Evolutionary conservation across 2,888 invertebrate species (phyloP).

Genomic region (Physocephala rufipes): DNA sequence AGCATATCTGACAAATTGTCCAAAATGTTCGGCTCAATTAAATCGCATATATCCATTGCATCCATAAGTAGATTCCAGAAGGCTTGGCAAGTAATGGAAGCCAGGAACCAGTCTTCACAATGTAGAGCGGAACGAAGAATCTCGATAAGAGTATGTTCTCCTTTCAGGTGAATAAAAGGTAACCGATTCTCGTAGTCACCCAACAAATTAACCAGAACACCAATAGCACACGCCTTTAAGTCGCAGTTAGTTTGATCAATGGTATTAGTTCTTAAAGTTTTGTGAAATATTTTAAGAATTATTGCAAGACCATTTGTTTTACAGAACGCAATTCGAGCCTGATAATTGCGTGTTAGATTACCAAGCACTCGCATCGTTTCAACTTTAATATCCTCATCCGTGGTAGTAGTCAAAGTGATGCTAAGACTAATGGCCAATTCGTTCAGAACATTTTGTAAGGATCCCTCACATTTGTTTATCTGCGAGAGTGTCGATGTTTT

Average conservation of each 20-base stretch:
- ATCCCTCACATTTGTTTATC: slow-evolving; percentile 49
- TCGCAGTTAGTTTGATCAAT: slow-evolving; percentile 69
- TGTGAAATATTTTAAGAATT: slow-evolving; percentile 64
- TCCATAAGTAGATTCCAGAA: slow-evolving; percentile 77
- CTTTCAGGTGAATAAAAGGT: slow-evolving; percentile 68
- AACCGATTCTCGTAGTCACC: slow-evolving; percentile 70
- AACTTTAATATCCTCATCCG: slow-evolving; percentile 63
- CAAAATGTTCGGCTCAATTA: slow-evolving; percentile 66
- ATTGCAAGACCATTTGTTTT: slow-evolving; percentile 73
- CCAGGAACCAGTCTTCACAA: slow-evolving; percentile 75
- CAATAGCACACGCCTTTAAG: slow-evolving; percentile 80
- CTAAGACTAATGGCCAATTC: slow-evolving; percentile 57
- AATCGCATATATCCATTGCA: slow-evolving; percentile 52
- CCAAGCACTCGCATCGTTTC: slow-evolving; percentile 85
- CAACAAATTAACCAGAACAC: slow-evolving; percentile 83
- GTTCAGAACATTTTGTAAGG: slow-evolving; percentile 57
- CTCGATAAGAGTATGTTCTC: slow-evolving; percentile 68
- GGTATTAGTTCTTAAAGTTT: slow-evolving; percentile 30
- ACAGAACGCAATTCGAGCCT: slow-evolving; percentile 73
- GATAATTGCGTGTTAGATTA: slow-evolving; percentile 78
- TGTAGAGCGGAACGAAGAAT: slow-evolving; percentile 69
- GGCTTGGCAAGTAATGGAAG: slow-evolving; percentile 78
- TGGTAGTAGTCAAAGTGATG: slow-evolving; percentile 51
- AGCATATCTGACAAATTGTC: slow-evolving; percentile 68
- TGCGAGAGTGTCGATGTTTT: slow-evolving; percentile 63